phyloP scores from a whole-genome alignment of 2,797 vertebrate species.

The Coreius guichenoti region DNA sequence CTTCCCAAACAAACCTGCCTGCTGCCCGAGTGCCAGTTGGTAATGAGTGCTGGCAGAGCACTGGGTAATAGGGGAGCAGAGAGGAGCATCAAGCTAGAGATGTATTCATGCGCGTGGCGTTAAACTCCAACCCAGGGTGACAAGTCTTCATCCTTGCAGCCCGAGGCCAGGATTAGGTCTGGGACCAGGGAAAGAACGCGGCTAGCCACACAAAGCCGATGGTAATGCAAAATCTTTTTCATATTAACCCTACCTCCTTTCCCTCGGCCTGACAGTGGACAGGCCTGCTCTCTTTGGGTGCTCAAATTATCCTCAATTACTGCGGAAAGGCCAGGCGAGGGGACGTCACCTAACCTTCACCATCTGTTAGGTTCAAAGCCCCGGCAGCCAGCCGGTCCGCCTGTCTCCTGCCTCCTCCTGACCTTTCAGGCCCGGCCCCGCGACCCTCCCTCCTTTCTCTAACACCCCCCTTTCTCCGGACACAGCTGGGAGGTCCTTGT shows the following conservation, averaged over 20 bases:
- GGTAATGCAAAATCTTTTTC: conserved; percentile 95
- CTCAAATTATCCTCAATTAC: conserved; percentile 99
- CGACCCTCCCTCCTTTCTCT: conserved; percentile 64
- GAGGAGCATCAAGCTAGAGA: conserved; percentile 72
- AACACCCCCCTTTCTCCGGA: conserved; percentile 66
- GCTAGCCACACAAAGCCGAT: conserved; percentile 80
- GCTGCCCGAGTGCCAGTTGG: conserved; percentile 77
- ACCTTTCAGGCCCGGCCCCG: conserved; percentile 81
- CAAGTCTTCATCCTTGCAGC: conserved; percentile 86
- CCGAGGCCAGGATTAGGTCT: conserved; percentile 95
- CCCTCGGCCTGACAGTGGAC: conserved; percentile 89
- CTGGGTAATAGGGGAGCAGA: conserved; percentile 81
- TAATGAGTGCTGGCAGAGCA: conserved; percentile 83
- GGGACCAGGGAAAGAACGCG: conserved; percentile 69
- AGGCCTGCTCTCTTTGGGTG: conserved; percentile 88
- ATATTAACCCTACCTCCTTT: conserved; percentile 93
- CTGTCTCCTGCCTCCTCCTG: conserved; percentile 85
- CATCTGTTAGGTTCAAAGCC: conserved; percentile 96
- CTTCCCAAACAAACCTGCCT: conserved; percentile 69
- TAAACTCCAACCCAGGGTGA: conserved; percentile 81
- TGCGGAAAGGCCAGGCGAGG: conserved; percentile 92
- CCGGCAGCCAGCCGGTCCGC: conserved; percentile 79
- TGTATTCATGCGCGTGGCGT: conserved; percentile 81
- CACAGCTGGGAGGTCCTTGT: conserved; percentile 76
- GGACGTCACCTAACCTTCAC: conserved; percentile 98